Percentiles rank a stretch among this genome's conserved stretches.
These are phyloP conservation scores for Diachrysia chrysitis DNA, from an alignment of 2,888 invertebrate genomes.

Conservation along the genomic window DNA sequence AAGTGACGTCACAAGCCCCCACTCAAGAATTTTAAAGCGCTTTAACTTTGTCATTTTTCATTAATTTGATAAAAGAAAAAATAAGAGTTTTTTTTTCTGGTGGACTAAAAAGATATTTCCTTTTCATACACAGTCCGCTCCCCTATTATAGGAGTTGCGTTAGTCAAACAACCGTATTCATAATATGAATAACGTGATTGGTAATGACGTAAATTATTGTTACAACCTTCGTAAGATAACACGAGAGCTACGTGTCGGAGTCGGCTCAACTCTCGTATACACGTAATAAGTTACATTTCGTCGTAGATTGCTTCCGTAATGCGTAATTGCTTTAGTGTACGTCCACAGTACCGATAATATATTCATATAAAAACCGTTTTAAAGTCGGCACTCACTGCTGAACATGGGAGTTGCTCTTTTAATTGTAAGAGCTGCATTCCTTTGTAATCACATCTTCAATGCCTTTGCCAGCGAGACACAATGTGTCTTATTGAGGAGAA, in stretches of 20 bases:
- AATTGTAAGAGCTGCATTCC: slow-evolving; percentile 48
- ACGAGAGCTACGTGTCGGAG: slow-evolving; percentile 62
- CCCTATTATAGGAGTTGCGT: slow-evolving; percentile 21
- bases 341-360: slow-evolving; percentile 57
- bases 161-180: slow-evolving; percentile 42
- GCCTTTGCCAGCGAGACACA: slow-evolving; percentile 30
- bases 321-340: slow-evolving; percentile 69
- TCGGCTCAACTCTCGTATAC: slow-evolving; percentile 47
- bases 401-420: slow-evolving; percentile 46
- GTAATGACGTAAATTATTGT: slow-evolving; percentile 69
- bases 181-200: slow-evolving; percentile 54
- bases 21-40: too few species aligned
- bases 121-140: too few species aligned
- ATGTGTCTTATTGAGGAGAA: slow-evolving; percentile 39
- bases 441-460: slow-evolving; percentile 47
- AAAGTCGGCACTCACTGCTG: slow-evolving; percentile 27
- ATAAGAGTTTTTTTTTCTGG: too few species aligned
- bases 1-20: too few species aligned
- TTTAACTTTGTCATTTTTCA: too few species aligned
- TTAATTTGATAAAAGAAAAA: too few species aligned
- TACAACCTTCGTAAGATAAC: slow-evolving; percentile 65
- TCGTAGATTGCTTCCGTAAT: slow-evolving; percentile 77
- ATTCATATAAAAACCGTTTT: slow-evolving; percentile 63
- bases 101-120: too few species aligned
- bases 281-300: slow-evolving; percentile 75